Percentiles rank a stretch among this genome's conserved stretches.
These are phyloP conservation scores for Zingel zingel DNA, from an alignment of 2,113 vertebrate species.

Conservation along the genomic window DNA sequence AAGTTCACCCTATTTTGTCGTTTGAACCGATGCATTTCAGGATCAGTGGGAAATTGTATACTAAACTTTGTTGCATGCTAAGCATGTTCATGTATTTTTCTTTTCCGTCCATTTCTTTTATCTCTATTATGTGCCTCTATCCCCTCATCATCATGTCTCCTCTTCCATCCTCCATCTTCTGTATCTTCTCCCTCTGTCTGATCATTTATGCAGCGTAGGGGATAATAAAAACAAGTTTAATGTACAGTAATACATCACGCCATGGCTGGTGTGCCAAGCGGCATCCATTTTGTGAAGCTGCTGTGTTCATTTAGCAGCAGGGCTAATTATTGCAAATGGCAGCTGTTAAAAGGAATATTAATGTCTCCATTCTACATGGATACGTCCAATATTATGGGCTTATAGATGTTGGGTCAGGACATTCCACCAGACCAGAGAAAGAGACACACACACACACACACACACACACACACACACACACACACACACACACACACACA, in stretches of 20 bases:
- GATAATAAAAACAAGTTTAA: conserved; percentile 68
- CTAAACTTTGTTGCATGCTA: neutral
- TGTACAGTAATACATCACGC: conserved; percentile 65
- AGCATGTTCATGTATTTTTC: neutral
- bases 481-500: too few relatives aligned
- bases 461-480: too few relatives aligned
- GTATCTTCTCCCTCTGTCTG: conserved; percentile 1
- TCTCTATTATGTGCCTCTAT: neutral
- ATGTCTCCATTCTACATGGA: conserved; percentile 72
- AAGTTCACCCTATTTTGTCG: neutral
- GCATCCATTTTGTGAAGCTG: conserved; percentile 71
- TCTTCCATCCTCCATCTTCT: neutral
- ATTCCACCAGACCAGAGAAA: too few relatives aligned
- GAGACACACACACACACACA: too few relatives aligned
- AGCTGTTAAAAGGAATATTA: conserved; percentile 69
- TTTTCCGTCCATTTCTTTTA: neutral
- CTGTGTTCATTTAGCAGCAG: conserved; percentile 59
- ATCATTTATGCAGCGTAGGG: conserved; percentile 47
- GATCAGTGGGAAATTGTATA: neutral
- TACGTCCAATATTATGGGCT: conserved; percentile 57
- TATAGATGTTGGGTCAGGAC: conserved; percentile 18
- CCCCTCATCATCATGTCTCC: conserved; percentile 10
- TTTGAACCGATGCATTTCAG: neutral
- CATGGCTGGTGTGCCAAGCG: conserved; percentile 54
- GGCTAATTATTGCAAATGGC: conserved; percentile 78